A percentile compares a stretch with the other conserved stretches of the same genome.
Conservation (phyloP, 2,888 invertebrate genomes). For the Cheilosia grossa region DNA sequence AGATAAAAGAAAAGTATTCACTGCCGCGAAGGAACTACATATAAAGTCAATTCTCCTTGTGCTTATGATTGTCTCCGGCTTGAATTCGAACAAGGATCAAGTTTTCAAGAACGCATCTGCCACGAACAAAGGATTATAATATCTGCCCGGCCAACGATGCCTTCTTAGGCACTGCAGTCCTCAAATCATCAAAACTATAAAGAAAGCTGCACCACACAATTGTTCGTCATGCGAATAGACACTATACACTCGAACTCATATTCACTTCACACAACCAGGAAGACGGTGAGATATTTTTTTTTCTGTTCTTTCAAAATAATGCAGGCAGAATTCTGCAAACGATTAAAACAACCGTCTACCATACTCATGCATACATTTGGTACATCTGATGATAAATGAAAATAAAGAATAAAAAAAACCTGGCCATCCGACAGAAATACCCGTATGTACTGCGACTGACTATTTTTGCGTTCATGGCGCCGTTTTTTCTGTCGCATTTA, state of each 20-base stretch:
- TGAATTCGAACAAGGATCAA: too few species aligned
- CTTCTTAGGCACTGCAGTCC: too few species aligned
- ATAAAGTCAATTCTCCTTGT: too few species aligned
- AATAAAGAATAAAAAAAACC: conserved; percentile 5
- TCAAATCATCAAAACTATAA: too few species aligned
- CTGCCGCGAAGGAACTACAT: too few species aligned
- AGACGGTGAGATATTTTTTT: background rate
- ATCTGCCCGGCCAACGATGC: too few species aligned
- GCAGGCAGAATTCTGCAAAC: conserved; percentile 1
- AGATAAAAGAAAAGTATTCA: too few species aligned
- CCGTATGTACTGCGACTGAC: background rate
- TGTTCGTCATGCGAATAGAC: too few species aligned
- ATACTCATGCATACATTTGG: background rate
- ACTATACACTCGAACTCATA: background rate
- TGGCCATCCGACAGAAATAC: conserved; percentile 24
- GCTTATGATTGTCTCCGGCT: too few species aligned
- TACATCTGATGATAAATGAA: background rate
- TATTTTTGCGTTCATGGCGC: conserved; percentile 26
- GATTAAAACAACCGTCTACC: conserved; percentile 31
- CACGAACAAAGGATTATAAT: too few species aligned
- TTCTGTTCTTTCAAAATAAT: background rate
- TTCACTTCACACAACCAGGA: background rate
- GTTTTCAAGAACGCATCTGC: too few species aligned
- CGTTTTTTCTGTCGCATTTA: conserved; percentile 50
- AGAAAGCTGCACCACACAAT: too few species aligned